Evolutionary conservation across 2,888 invertebrate genomes (phyloP), one percentile per base, ranked within the genome.

Genomic region (Cryptosula pallasiana): DNA sequence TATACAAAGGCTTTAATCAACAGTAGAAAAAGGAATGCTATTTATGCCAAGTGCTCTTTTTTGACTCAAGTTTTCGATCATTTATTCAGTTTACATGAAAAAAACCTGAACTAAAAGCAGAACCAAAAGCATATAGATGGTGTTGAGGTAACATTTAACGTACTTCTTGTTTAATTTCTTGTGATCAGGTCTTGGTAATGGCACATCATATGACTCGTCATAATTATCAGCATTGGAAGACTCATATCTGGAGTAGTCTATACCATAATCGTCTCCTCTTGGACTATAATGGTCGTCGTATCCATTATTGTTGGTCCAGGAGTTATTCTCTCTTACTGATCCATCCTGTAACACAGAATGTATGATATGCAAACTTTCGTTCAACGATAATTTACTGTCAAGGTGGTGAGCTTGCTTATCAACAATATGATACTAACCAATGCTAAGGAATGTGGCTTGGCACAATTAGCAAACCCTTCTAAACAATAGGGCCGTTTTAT

Each of bases 171-270:
- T 63, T 13, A 32, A 2, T 34, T 57, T 57, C 23, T 63, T 63
- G 13, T 20, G 63, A 29, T 27, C 29, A 63, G 27, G 13, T 5
- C 27, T 2, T 9, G 32, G 63, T 16, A 63, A 34, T 13, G 63
- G 63, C n/a, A 63, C 63, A 27, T 63, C 63, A 32, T 25, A 5
- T n/a, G 63, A 34, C 5, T 63, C 63, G 16, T 63, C 63, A 29
- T 29, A 63, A 23, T 55, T 25, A 34, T 27, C 27, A 5, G 20
- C 13, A 63, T 27, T 27, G 9, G 63, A 63, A 27, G 63, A 32
- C 32, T 63, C 63, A 32, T 29, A 63, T 63, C 63, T 63, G 34
- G 63, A 63, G 9, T 13, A 34, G n/a, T 63, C 63, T 32, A 63
- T 63, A 5, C 29, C 27, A 34, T 63, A 9, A 32, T 27, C 63